Base-by-base conservation (phyloP, 2,888 invertebrate genomes). In the Drosophila greeni region DNA sequence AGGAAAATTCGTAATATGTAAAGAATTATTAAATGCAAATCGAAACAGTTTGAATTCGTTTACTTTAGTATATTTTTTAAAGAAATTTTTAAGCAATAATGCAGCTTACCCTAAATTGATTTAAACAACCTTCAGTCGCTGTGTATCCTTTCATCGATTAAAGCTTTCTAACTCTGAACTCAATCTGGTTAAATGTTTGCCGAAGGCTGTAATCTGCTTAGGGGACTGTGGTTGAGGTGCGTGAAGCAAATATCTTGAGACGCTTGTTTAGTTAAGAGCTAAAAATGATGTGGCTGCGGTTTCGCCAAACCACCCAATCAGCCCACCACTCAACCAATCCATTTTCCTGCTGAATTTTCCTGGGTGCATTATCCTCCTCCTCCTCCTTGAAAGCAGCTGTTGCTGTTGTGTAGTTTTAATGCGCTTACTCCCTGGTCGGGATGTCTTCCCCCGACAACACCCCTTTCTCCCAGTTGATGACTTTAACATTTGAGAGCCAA, bases 341-440 rank as follows among this genome's bases (percentile, higher is more conserved):
- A 14, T 20, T 48, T 48, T 48, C n/a, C n/a, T 9, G 40, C 29
- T 9, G 5, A 37, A 61, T 31, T 18, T 43, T 43, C 2, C 36
- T 12, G 36, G 49, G 49, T 62, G 49, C 62, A 51, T 36, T 62
- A 48, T 34, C 29, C 60, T 18, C 23, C 14, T 14, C 23, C 14
- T 14, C n/a, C 43, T 42, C n/a, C 18, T 31, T 43, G 34, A 16
- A 34, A 53, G 48, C 75, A 80, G 81, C 77, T 80, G 81, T 70
- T 76, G 67, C 81, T 64, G 67, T 37, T 52, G 47, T 56, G 61
- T 55, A 61, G 52, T 73, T 71, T 70, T 75, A 81, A 77, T 77
- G 72, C 67, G 67, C 62, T 66, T 74, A 65, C 53, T 53, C 34
- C 45, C 40, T 34, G 64, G 52, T 39, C 62, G 33, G 9, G 24